A percentile compares a stretch with the other conserved stretches of the same genome.
Evolutionary conservation across 2,113 vertebrate species (phyloP).

Genomic region (Sprattus sprattus): DNA sequence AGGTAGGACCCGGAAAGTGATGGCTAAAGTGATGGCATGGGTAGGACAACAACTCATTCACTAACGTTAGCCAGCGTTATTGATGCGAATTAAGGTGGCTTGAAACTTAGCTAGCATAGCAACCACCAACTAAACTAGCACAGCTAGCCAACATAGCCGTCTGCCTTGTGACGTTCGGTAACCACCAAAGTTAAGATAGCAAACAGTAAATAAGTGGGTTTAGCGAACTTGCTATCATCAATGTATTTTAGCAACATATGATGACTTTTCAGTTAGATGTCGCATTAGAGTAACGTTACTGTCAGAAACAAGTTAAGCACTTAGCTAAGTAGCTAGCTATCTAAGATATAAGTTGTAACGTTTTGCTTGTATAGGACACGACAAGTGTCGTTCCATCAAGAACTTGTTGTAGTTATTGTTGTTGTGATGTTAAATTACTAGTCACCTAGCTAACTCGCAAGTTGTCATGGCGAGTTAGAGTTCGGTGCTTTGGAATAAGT

Average conservation of each 20-base stretch:
- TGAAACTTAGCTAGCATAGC: conserved; percentile 18
- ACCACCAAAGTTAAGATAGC: background rate
- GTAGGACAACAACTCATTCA: conserved; percentile 5
- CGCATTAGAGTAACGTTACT: background rate
- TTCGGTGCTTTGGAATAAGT: background rate
- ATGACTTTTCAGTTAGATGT: background rate
- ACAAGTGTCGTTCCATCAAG: background rate
- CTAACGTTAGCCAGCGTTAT: background rate
- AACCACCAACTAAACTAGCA: background rate
- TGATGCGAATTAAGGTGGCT: background rate
- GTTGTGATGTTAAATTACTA: background rate
- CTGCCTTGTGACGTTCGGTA: background rate
- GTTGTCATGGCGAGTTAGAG: background rate
- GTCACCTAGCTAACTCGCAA: background rate
- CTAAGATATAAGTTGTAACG: background rate
- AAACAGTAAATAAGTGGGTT: background rate
- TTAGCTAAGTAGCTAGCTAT: conserved; percentile 13
- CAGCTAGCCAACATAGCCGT: background rate
- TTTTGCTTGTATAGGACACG: background rate
- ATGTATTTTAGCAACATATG: background rate
- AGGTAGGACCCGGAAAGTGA: background rate
- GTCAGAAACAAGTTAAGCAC: background rate
- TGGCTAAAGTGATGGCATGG: background rate
- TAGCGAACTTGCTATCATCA: background rate
- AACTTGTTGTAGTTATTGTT: background rate